Conservation (phyloP, 2,113 vertebrate species). For the Scytalopus superciliaris region DNA sequence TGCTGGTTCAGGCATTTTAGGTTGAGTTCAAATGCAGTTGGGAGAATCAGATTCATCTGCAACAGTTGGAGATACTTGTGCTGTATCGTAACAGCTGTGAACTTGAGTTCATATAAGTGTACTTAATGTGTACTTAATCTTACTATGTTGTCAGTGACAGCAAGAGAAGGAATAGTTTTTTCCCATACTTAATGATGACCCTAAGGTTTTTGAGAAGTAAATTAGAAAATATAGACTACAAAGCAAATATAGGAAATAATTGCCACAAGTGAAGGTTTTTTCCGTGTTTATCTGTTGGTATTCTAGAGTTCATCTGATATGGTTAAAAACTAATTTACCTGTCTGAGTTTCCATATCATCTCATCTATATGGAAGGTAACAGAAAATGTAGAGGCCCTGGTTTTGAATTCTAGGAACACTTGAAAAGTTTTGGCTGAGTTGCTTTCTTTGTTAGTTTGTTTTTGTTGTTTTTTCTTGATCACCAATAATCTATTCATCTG, state of each 20-base stretch:
- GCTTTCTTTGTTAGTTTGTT: background rate
- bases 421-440: background rate
- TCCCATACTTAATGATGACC: background rate
- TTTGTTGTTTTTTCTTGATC: background rate
- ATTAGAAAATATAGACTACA: background rate
- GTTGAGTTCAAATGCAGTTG: background rate
- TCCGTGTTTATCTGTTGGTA: background rate
- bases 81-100: conserved; percentile 32
- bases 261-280: background rate
- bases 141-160: conserved; percentile 3
- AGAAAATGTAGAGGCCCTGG: background rate
- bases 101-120: conserved; percentile 31
- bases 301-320: background rate
- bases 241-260: background rate
- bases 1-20: background rate
- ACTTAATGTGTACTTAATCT: conserved; percentile 28
- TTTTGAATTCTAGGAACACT: background rate
- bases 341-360: background rate
- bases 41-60: background rate
- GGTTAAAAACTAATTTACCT: background rate
- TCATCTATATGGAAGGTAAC: background rate
- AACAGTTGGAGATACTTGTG: conserved; percentile 48
- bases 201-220: background rate
- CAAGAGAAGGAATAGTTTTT: conserved; percentile 3
- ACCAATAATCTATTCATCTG: background rate